Evolutionary conservation across 2,113 vertebrate species (phyloP).

Genomic region (Ammodytes dubius): DNA sequence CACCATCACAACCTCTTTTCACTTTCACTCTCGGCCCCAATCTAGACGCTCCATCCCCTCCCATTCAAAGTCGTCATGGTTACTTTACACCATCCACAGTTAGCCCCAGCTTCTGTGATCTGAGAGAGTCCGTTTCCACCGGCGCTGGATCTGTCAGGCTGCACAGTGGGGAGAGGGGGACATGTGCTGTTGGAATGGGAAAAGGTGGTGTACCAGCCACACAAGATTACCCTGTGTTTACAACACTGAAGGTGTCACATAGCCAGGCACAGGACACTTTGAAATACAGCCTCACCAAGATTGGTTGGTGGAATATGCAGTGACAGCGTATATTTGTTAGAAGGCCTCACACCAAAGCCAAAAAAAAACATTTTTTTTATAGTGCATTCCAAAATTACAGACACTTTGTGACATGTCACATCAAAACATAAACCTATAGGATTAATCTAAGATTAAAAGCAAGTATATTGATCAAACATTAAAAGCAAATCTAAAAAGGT

Average conservation of each 20-base stretch:
- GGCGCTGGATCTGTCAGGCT: constrained; percentile 12
- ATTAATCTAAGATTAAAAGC: too few species aligned
- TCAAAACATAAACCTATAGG: too few species aligned
- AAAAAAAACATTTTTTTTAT: too few species aligned
- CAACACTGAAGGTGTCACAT: constrained; percentile 13
- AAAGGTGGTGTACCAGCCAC: constrained; percentile 28
- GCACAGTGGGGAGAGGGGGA: background rate
- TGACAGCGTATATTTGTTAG: background rate
- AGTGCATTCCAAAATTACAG: too few species aligned
- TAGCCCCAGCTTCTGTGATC: constrained; percentile 26
- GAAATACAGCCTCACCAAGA: background rate
- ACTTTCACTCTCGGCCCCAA: background rate
- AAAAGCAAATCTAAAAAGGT: too few species aligned
- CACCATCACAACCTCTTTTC: constrained; percentile 1
- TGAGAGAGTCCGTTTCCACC: constrained; percentile 5
- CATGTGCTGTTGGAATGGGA: constrained; percentile 9
- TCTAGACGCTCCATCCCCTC: background rate
- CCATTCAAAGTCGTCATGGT: background rate
- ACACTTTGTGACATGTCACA: too few species aligned
- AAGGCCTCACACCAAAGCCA: too few species aligned
- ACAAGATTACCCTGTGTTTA: constrained; percentile 23
- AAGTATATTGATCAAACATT: too few species aligned
- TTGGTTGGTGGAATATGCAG: too few species aligned
- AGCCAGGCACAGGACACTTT: background rate
- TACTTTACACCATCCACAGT: background rate